Base-by-base conservation (phyloP, 2,797 vertebrate genomes). In the Cossypha heuglini region DNA sequence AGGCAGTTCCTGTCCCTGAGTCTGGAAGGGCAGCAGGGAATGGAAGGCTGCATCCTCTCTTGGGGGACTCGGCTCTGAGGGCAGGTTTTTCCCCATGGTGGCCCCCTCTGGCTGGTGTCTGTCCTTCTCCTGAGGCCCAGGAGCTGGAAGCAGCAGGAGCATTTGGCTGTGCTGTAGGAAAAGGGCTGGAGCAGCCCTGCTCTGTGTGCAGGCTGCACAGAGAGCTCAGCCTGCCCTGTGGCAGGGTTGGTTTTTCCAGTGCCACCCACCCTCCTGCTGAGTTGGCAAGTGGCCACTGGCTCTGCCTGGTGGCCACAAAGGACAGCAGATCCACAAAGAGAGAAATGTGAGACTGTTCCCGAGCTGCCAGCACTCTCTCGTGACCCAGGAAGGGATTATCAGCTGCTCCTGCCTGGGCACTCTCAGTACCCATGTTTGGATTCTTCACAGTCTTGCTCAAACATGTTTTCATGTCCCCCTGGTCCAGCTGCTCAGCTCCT, bases 41-140 rank as follows among this genome's bases (percentile, higher is more conserved):
- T 7, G 25, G 28, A 25, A 28, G 78, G 46, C 73, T n/a, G 11
- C 16, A 2, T 84, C 66, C 49, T 86, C 10, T 63, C 37, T 16
- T 0, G 0, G 0, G 4, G 16, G 3, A 31, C 52, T 2, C 0
- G 0, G 28, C 31, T 66, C 51, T 6, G 46, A 90, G 88, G 66
- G 48, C 66, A 61, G 48, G 13, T 28, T 54, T 37, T 9, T 4
- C 45, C 46, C 58, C 0, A 0, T 13, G 3, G 9, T 64, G 67
- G 35, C 59, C 52, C 10, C 18, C 46, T 42, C 1, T 51, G n/a
- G 1, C 35, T 1, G 0, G 29, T 3, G 0, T 42, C 43, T 15
- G 0, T 46, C 62, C 72, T 2, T 6, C 43, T 78, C 11, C 49
- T 0, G 0, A 38, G 61, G 57, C 68, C 43, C 81, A 28, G 1